Conservation (phyloP, 2,113 vertebrate genomes). For the Dolichotis patagonum region DNA sequence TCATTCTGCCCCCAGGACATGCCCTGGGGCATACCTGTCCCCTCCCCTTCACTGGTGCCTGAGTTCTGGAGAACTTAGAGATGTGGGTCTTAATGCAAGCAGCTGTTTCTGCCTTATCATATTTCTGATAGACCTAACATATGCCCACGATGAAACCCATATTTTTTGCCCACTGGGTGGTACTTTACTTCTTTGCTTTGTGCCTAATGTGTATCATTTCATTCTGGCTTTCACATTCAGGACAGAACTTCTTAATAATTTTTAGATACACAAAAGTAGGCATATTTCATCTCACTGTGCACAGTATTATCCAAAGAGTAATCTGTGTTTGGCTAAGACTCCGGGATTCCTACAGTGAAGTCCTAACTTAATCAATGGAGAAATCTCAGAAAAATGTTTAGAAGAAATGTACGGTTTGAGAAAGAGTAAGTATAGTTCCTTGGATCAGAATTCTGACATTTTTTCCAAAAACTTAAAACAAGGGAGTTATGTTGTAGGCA, state of each 20-base stretch:
- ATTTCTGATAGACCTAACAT: slow-evolving; percentile 70
- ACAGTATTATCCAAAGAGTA: slow-evolving; percentile 76
- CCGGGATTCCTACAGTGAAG: slow-evolving; percentile 75
- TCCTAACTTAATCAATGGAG: slow-evolving; percentile 76
- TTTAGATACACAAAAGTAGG: slow-evolving; percentile 77
- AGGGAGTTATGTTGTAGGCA: slow-evolving; percentile 10
- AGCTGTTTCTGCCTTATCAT: slow-evolving; percentile 48
- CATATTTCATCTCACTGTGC: slow-evolving; percentile 75
- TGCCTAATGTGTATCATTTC: slow-evolving; percentile 72
- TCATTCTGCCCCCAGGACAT: not conserved
- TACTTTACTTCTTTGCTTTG: slow-evolving; percentile 74
- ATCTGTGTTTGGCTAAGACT: slow-evolving; percentile 79
- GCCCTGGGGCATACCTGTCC: not conserved
- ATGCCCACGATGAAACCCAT: slow-evolving; percentile 64
- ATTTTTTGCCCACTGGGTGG: slow-evolving; percentile 66
- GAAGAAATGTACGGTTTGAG: slow-evolving; percentile 70
- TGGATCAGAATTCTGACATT: slow-evolving; percentile 25
- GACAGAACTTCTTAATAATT: slow-evolving; percentile 78
- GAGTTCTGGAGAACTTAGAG: slow-evolving; percentile 31
- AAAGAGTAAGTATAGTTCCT: slow-evolving; percentile 57
- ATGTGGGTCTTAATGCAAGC: slow-evolving; percentile 46
- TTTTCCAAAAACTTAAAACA: slow-evolving; percentile 51
- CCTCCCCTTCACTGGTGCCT: not conserved
- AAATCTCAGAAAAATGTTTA: slow-evolving; percentile 77
- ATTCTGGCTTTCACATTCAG: slow-evolving; percentile 77